Conservation (phyloP, 2,113 vertebrate genomes). For the Saccopteryx leptura region DNA sequence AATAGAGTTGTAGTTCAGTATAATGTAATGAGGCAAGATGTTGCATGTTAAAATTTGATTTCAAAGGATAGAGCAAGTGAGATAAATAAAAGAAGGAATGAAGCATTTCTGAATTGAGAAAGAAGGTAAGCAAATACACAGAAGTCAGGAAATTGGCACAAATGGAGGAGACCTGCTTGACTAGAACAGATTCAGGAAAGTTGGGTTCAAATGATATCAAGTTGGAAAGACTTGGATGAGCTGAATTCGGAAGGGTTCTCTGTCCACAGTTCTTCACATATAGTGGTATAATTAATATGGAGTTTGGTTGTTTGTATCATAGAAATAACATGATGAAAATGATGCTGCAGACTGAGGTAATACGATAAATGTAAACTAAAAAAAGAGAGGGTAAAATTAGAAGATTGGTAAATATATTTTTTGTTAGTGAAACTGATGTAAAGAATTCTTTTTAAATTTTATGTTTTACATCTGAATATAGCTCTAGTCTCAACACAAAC, state of each 20-base stretch:
- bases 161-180: not conserved
- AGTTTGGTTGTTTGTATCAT: not conserved
- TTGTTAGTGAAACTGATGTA: not conserved
- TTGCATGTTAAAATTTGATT: not conserved
- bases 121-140: not conserved
- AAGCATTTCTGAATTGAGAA: not conserved
- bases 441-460: not conserved
- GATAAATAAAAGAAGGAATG: not conserved
- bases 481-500: not conserved
- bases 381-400: not conserved
- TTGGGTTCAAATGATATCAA: not conserved
- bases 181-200: not conserved
- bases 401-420: not conserved
- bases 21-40: not conserved
- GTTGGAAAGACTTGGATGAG: not conserved
- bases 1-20: not conserved
- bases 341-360: not conserved
- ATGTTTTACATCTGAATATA: not conserved
- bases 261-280: not conserved
- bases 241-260: not conserved
- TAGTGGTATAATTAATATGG: not conserved
- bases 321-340: not conserved
- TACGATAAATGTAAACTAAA: not conserved
- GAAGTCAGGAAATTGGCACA: not conserved
- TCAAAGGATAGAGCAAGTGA: not conserved